Base-by-base conservation (phyloP, 1,140 invertebrate species). In the Aphaenogaster ashmeadi region DNA sequence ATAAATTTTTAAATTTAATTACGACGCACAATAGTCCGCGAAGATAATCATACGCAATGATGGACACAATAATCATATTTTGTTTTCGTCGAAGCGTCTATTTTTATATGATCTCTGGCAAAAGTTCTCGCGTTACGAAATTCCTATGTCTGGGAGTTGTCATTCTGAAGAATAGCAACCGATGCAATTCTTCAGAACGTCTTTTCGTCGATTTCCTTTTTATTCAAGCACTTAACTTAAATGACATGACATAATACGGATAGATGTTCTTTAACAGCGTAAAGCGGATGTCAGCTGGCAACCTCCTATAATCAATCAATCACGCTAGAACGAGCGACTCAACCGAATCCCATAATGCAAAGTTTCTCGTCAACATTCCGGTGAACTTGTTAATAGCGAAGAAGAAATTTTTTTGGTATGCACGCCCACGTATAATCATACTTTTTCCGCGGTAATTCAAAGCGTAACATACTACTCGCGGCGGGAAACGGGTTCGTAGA, bases 371-470 rank as follows among this genome's bases (percentile, higher is more conserved):
- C 58, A 13, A 50, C 27, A 38, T 50, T 41, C 41, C 52, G 38
- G 3, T 21, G 9, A 83, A 36, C 72, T 27, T 33, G 0, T 52
- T 13, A 21, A 66, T 58, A 27, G 41, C 5, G 21, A 36, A 56
- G 27, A 60, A 56, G 21, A 44, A 79, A 60, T 18, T 47, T 11
- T 52, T 58, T 83, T 2, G 41, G 27, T 56, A 69, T 38, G 38
- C 50, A 56, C n/a, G 7, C 33, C n/a, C 13, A 69, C 50, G 38
- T 15, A 27, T 7, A 50, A 41, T 38, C 33, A 15, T 52, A 69
- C 33, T 83, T 66, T 78, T 78, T 38, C 18, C 67, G n/a, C 21
- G 36, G 0, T 38, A 50, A 84, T 75, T 84, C 52, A 47, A 72
- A 64, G 58, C 52, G 54, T 15, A 56, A 78, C 54, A 21, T 64